These are phyloP conservation scores for Athene noctua DNA, from an alignment of 2,113 vertebrate species.

Conservation along the genomic window DNA sequence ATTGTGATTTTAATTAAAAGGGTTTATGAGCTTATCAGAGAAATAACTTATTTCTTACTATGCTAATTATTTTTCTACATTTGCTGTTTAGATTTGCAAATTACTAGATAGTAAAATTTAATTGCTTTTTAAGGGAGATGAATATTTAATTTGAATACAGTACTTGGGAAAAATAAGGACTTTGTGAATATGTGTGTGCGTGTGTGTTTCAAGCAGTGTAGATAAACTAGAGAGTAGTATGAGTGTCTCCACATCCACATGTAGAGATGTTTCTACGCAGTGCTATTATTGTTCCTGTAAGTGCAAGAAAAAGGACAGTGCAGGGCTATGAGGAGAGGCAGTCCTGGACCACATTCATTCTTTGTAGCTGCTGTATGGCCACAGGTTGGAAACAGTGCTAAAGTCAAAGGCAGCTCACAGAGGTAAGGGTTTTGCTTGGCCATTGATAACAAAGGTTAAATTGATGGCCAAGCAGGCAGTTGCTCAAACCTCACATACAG, in stretches of 20 bases:
- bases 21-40: constrained; percentile 61
- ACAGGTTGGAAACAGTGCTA: fast-evolving
- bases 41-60: constrained; percentile 60
- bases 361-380: background rate
- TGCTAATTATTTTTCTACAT: constrained; percentile 62
- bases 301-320: background rate
- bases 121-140: constrained; percentile 63
- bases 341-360: fast-evolving
- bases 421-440: background rate
- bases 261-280: background rate
- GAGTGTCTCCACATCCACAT: background rate
- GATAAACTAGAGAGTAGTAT: background rate
- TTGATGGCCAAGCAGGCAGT: background rate
- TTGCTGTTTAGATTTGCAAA: constrained; percentile 64
- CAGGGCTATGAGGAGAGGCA: background rate
- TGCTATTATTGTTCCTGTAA: background rate
- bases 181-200: background rate
- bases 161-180: constrained; percentile 8
- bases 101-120: constrained; percentile 59
- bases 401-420: fast-evolving
- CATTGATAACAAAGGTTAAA: background rate
- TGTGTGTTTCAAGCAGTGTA: background rate
- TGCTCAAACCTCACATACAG: background rate
- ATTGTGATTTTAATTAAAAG: constrained; percentile 65
- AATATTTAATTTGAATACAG: constrained; percentile 62